These are phyloP conservation scores for Hybognathus amarus DNA, from an alignment of 2,797 vertebrate genomes.

Conservation along the genomic window DNA sequence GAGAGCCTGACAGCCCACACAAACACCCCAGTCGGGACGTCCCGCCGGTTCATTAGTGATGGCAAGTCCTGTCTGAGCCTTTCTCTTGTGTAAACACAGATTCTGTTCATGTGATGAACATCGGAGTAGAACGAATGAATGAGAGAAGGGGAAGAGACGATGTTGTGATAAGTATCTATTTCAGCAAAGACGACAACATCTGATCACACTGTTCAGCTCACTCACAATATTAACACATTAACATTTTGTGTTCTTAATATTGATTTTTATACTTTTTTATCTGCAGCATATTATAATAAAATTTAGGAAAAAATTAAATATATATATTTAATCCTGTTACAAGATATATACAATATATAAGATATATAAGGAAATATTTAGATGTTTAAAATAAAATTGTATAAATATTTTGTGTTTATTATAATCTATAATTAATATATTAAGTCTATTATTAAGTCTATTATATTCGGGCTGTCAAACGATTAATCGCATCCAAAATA, in stretches of 20 bases:
- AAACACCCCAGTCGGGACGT: constrained; percentile 32
- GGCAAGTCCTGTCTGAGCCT: constrained; percentile 44
- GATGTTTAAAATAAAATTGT: too few species aligned
- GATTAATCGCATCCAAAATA: too few species aligned
- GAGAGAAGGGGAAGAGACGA: background rate
- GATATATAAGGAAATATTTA: background rate
- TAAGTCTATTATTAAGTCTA: too few species aligned
- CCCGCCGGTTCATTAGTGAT: constrained; percentile 40
- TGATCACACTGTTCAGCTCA: background rate
- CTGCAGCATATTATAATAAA: background rate
- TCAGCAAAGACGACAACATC: background rate
- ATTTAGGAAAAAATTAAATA: background rate
- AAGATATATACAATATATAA: background rate
- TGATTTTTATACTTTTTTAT: background rate
- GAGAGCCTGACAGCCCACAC: constrained; percentile 54
- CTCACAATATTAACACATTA: background rate
- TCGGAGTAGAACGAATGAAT: background rate
- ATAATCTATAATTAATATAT: too few species aligned
- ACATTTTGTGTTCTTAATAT: background rate
- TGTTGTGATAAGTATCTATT: background rate
- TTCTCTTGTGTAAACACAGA: constrained; percentile 57
- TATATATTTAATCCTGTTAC: background rate
- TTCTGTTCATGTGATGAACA: constrained; percentile 50
- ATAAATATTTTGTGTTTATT: too few species aligned
- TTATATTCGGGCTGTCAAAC: too few species aligned